Evolutionary conservation across 2,797 vertebrate genomes (phyloP), one percentile per base, ranked within the genome.

Genomic region (Emydoidea blandingii): DNA sequence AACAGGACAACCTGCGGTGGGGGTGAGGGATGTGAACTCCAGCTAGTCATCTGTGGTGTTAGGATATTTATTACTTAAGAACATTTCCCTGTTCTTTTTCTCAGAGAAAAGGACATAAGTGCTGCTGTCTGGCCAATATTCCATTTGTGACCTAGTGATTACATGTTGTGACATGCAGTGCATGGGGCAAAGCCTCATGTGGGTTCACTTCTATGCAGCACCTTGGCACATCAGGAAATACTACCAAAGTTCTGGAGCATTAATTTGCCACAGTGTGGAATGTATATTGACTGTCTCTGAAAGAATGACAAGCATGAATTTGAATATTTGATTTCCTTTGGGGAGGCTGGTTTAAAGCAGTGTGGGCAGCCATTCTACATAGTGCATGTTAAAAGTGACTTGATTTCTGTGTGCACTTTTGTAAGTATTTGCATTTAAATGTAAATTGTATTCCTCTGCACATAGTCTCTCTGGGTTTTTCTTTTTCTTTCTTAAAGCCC

Each of bases 381-480:
- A 2, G 74, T n/a, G 34, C 23, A 2, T 29, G 56, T 49, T 19
- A 7, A 16, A 81, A 83, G 54, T 57, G 49, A 56, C 1, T 0
- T 9, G 29, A 31, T 76, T 89, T 82, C 87, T 74, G 44, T 47
- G 14, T 9, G 34, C 87, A 31, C 59, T 89, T 68, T 85, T 6
- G 68, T 62, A 34, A 18, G 1, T 90, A 94, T 94, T 96, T 97
- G 93, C 87, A 79, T 95, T 92, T 96, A 96, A 96, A 94, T 62
- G 59, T 95, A 93, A 95, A 96, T 95, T 79, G 82, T 94, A 95
- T 96, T 94, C 93, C 92, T 91, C 86, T 23, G 23, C 78, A 41
- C 31, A 72, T 85, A 93, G 85, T 90, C 93, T 86, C 89, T 81
- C 65, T 89, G 19, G 41, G 31, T 65, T 21, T 87, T 81, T 94